These are phyloP conservation scores for Chanos chanos DNA, from an alignment of 2,797 vertebrate species.

Conservation along the genomic window DNA sequence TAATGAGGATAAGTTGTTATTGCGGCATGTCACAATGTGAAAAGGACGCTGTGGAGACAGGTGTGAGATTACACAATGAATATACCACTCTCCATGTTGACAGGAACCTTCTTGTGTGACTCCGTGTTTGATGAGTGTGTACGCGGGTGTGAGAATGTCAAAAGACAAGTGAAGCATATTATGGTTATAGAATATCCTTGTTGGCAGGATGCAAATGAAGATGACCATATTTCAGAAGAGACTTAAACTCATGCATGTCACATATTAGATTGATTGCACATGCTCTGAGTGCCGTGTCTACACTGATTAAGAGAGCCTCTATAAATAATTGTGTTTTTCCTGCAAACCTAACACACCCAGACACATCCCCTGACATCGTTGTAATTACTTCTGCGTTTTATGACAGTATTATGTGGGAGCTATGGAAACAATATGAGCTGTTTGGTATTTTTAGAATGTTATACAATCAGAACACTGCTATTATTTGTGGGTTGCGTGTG, in stretches of 20 bases:
- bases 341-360: conserved; percentile 17
- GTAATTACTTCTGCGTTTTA: conserved; percentile 31
- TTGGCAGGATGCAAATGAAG: conserved; percentile 1
- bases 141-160: neutral
- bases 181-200: neutral
- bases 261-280: neutral
- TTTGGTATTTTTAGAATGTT: conserved; percentile 26
- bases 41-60: conserved; percentile 64
- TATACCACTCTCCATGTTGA: conserved; percentile 8
- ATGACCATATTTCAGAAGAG: neutral
- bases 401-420: conserved; percentile 23
- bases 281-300: neutral
- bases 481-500: neutral
- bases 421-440: conserved; percentile 42
- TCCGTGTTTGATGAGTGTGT: neutral
- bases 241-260: neutral
- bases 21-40: conserved; percentile 63
- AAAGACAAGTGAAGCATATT: neutral
- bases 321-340: conserved; percentile 27
- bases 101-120: neutral
- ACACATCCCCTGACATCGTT: conserved; percentile 10
- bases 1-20: conserved; percentile 72
- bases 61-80: conserved; percentile 41
- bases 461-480: neutral
- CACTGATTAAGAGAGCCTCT: conserved; percentile 23